phyloP scores from a whole-genome alignment of 1,140 invertebrate species.

The Periplaneta americana region DNA sequence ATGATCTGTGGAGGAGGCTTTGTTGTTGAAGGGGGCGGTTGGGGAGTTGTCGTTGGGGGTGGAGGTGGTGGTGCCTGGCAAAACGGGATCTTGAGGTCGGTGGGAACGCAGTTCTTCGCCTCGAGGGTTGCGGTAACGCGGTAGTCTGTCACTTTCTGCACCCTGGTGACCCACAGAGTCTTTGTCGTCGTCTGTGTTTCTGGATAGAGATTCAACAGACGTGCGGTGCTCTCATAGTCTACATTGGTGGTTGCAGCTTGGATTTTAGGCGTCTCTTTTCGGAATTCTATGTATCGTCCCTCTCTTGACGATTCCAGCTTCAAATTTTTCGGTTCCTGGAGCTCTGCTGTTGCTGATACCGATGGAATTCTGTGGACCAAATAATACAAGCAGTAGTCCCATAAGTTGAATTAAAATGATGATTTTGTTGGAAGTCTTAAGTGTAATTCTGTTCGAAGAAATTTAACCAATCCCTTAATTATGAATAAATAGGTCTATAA shows the following conservation, averaged over 20 bases:
- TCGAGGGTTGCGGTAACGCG: conserved; percentile 31
- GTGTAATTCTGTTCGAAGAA: too few species aligned
- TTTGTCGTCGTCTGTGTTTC: conserved; percentile 1
- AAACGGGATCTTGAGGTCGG: conserved; percentile 23
- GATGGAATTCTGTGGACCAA: not conserved
- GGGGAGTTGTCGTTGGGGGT: not conserved
- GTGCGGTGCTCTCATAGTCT: not conserved
- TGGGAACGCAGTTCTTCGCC: conserved; percentile 30
- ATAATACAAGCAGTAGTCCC: too few species aligned
- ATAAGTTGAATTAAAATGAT: too few species aligned
- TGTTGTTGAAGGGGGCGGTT: not conserved
- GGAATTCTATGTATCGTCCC: not conserved
- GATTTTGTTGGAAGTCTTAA: too few species aligned
- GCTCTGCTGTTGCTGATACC: not conserved
- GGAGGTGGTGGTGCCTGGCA: conserved; percentile 2
- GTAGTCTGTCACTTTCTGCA: conserved; percentile 29
- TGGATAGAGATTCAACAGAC: not conserved
- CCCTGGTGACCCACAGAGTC: conserved; percentile 31
- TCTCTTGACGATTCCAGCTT: not conserved
- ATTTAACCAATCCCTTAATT: too few species aligned
- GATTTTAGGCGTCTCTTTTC: not conserved
- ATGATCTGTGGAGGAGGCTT: not conserved
- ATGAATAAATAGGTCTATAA: too few species aligned
- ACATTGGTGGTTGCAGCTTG: not conserved
- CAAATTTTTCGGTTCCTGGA: not conserved